phyloP scores from a whole-genome alignment of 2,113 vertebrate species.

The Dicrurus megarhynchus region DNA sequence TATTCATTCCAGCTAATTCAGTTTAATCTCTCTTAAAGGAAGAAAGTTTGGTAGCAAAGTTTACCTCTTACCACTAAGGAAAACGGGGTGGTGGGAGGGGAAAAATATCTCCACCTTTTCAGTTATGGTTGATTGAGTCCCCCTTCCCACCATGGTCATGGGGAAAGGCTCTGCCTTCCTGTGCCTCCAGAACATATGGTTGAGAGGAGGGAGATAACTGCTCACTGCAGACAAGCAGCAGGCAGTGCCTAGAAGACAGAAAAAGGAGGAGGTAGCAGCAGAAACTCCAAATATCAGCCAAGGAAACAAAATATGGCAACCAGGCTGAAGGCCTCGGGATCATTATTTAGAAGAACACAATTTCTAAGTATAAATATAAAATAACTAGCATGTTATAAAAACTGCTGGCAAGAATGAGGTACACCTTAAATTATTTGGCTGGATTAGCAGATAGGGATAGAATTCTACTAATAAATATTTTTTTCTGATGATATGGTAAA shows the following conservation, averaged over 20 bases:
- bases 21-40: background rate
- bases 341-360: background rate
- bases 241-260: background rate
- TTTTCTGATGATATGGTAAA: background rate
- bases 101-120: background rate
- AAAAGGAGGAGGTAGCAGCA: background rate
- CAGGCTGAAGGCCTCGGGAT: background rate
- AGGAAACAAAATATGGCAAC: background rate
- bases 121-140: background rate
- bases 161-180: background rate
- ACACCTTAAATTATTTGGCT: background rate
- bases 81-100: fast-evolving
- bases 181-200: background rate
- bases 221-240: background rate
- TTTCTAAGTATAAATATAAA: constrained; percentile 11
- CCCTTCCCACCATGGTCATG: background rate
- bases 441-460: background rate
- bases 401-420: background rate
- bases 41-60: background rate
- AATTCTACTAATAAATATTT: background rate
- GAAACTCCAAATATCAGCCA: background rate
- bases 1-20: background rate
- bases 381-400: constrained; percentile 2
- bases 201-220: background rate
- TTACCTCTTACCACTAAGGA: background rate